A percentile compares a stretch with the other conserved stretches of the same genome.
Evolutionary conservation across 2,113 vertebrate species (phyloP).

Genomic region (Dascyllus trimaculatus): DNA sequence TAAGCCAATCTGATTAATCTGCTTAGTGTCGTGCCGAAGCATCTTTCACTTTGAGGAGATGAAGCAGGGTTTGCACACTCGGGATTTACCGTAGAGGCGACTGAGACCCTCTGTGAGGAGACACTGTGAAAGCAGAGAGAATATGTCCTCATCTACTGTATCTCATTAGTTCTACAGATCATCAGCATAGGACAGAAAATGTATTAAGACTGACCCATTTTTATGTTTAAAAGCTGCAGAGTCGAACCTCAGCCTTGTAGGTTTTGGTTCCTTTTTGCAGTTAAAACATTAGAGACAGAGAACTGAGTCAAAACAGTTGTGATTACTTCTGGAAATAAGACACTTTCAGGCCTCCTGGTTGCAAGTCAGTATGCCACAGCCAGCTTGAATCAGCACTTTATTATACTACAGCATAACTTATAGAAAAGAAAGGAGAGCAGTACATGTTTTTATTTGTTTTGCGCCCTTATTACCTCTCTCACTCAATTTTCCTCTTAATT

Average conservation of each 20-base stretch:
- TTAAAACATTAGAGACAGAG: constrained; percentile 63
- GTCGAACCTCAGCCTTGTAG: constrained; percentile 21
- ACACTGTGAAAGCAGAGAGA: not conserved
- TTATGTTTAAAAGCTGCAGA: not conserved
- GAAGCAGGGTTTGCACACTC: not conserved
- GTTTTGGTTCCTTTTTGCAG: constrained; percentile 50
- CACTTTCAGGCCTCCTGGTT: not conserved
- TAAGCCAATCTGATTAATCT: constrained; percentile 37
- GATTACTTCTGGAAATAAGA: constrained; percentile 55
- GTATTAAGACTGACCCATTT: not conserved
- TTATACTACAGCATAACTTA: not conserved
- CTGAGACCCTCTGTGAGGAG: constrained; percentile 9
- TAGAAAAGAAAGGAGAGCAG: no score
- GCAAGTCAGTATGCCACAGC: not conserved
- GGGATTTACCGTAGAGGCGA: constrained; percentile 6
- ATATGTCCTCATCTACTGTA: constrained; percentile 3
- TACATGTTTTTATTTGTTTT: no score
- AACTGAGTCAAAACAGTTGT: constrained; percentile 66
- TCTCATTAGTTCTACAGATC: constrained; percentile 7
- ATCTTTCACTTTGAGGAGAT: not conserved
- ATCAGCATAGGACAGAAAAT: not conserved
- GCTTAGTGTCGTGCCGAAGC: constrained; percentile 1
- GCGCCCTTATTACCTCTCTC: not conserved
- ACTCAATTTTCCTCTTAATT: no score
- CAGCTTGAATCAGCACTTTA: constrained; percentile 28